Evolutionary conservation across 2,888 invertebrate genomes (phyloP).

Genomic region (Torymus auratus): DNA sequence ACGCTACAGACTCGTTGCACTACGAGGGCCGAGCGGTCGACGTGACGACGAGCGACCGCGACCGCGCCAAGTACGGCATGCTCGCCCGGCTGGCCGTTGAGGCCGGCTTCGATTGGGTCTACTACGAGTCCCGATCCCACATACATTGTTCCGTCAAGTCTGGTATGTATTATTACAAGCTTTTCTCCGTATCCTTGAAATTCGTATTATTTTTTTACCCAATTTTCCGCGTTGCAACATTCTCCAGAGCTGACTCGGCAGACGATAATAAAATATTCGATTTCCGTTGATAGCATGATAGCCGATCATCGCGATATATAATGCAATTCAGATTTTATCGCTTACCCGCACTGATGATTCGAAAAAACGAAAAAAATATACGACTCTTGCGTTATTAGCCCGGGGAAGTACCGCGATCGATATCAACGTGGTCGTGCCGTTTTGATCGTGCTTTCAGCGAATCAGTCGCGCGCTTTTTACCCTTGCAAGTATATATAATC

Average conservation of each 20-base stretch:
- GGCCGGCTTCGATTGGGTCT: constrained; percentile 99
- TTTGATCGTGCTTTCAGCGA: too few relatives aligned
- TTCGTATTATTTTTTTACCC: neutral
- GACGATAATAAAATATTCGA: too few relatives aligned
- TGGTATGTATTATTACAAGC: constrained; percentile 80
- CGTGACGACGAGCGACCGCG: constrained; percentile 95
- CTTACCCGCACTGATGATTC: too few relatives aligned
- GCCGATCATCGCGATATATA: too few relatives aligned
- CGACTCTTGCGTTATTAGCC: too few relatives aligned
- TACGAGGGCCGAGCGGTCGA: constrained; percentile 98
- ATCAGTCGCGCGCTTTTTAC: too few relatives aligned
- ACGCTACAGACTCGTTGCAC: constrained; percentile 90
- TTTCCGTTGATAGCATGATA: constrained; percentile 18
- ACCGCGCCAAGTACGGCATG: constrained; percentile 96
- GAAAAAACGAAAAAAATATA: neutral
- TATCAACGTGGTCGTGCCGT: neutral
- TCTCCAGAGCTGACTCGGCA: neutral
- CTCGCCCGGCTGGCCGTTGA: constrained; percentile 95
- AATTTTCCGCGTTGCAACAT: constrained; percentile 5
- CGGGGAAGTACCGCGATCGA: neutral
- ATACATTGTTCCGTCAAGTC: constrained; percentile 98
- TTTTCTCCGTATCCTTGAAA: neutral
- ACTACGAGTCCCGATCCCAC: constrained; percentile 95
- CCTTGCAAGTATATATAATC: too few relatives aligned
- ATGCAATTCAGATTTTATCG: neutral